Evolutionary conservation across 1,140 invertebrate genomes (phyloP), one percentile per base, ranked within the genome.

Genomic region (Plectrocnemia conspersa): DNA sequence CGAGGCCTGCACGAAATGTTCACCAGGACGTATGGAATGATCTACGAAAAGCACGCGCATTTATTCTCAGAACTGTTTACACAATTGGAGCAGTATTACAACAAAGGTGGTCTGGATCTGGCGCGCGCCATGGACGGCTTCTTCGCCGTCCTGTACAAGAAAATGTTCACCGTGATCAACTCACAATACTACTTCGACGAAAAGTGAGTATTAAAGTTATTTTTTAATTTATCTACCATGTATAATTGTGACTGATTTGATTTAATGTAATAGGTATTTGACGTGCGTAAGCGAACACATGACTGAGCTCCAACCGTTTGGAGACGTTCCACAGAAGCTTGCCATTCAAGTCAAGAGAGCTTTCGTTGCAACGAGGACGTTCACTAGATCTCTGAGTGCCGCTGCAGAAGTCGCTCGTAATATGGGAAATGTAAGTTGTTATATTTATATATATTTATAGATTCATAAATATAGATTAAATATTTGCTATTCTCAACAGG

Each of bases 101-200:
- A 79, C 2, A 83, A 82, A 56, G 92, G 92, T 13, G 76, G 85
- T 63, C 81, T 89, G 7, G 84, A 94, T 67, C 80, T 98, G 9
- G 80, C 86, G 25, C 83, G 85, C 13, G 86, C 89, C 15, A 86
- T 98, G 84, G 89, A 97, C 61, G 82, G 82, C 50, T 98, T 98
- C 76, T 98, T 98, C 76, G 85, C 82, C 44, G 87, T 84, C 3
- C 81, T 98, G 0, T 94, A 97, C 67, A 87, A 94, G 70, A 92
- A 91, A 68, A 97, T 98, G 93, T 98, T 98, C 73, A 87, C 83
- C 0, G 91, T 97, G 19, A 75, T 97, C 54, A 97, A 98, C 71
- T 79, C 83, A 3, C 91, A 94, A 67, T 95, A 96, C 66, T 77
- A 77, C 35, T 94, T 97, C 65, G 85, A 92, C 68, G 84, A 88